A percentile compares a stretch with the other conserved stretches of the same genome.
phyloP scores from a whole-genome alignment of 2,113 vertebrate species.

The Oxyura jamaicensis region DNA sequence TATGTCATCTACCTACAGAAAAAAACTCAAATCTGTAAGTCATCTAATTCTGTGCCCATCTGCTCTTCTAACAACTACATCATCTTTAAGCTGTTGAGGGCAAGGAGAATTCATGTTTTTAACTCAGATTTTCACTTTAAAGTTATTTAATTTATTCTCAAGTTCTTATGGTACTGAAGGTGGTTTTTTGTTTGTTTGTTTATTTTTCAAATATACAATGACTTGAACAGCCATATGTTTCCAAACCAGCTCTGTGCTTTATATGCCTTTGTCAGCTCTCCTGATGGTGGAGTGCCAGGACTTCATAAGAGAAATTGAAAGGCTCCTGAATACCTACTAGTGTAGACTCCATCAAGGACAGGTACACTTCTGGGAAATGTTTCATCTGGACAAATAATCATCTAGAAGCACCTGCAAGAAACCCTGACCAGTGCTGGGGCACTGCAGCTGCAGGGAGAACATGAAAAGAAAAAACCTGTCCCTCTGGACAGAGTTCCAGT shows the following conservation, averaged over 20 bases:
- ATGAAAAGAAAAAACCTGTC: not conserved
- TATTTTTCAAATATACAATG: no score
- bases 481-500: not conserved
- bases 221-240: not conserved
- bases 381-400: not conserved
- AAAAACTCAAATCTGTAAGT: not conserved
- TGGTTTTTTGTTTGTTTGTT: no score
- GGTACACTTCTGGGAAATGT: not conserved
- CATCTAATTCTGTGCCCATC: not conserved
- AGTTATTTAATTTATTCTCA: not conserved
- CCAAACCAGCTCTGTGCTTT: not conserved
- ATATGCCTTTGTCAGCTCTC: not conserved
- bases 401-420: not conserved
- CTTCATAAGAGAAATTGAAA: not conserved
- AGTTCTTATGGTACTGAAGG: not conserved
- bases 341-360: not conserved
- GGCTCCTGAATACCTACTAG: not conserved
- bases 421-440: not conserved
- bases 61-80: not conserved
- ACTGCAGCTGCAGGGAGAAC: not conserved
- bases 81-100: not conserved
- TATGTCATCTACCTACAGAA: not conserved
- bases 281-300: not conserved
- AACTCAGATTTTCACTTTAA: not conserved
- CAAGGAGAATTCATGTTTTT: not conserved